A percentile compares a stretch with the other conserved stretches of the same genome.
Conservation (phyloP, 2,888 invertebrate species). For the Andrena praecox region DNA sequence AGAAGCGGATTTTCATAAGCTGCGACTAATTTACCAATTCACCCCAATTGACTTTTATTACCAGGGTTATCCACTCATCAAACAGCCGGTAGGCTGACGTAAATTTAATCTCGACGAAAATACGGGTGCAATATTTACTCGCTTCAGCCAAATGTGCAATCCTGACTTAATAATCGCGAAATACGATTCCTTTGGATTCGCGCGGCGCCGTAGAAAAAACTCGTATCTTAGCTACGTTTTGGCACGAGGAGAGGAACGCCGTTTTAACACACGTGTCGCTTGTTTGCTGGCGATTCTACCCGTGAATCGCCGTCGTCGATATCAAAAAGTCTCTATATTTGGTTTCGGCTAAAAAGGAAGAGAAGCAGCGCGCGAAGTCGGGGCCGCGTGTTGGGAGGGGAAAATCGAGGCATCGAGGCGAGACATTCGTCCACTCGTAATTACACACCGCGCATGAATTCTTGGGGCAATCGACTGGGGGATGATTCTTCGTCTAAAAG, state of each 20-base stretch:
- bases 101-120: too few relatives aligned
- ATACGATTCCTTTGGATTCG: slow-evolving; percentile 58
- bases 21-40: too few relatives aligned
- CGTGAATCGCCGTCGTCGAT: slow-evolving; percentile 52
- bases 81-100: too few relatives aligned
- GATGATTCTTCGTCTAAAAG: neutral
- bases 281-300: slow-evolving; percentile 47
- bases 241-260: slow-evolving; percentile 76
- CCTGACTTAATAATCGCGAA: neutral
- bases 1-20: neutral
- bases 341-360: slow-evolving; percentile 56
- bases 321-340: slow-evolving; percentile 60
- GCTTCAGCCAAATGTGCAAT: neutral
- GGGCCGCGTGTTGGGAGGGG: neutral
- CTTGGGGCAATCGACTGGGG: neutral
- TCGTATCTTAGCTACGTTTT: slow-evolving; percentile 69
- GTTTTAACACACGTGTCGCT: slow-evolving; percentile 62
- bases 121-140: too few relatives aligned
- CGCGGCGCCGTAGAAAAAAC: slow-evolving; percentile 61
- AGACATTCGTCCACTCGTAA: neutral
- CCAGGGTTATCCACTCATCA: too few relatives aligned
- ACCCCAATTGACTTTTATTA: too few relatives aligned
- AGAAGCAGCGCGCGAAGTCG: slow-evolving; percentile 45
- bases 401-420: neutral
- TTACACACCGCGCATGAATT: neutral